Conservation (phyloP, 2,888 invertebrate species). For the Meganola albula region DNA sequence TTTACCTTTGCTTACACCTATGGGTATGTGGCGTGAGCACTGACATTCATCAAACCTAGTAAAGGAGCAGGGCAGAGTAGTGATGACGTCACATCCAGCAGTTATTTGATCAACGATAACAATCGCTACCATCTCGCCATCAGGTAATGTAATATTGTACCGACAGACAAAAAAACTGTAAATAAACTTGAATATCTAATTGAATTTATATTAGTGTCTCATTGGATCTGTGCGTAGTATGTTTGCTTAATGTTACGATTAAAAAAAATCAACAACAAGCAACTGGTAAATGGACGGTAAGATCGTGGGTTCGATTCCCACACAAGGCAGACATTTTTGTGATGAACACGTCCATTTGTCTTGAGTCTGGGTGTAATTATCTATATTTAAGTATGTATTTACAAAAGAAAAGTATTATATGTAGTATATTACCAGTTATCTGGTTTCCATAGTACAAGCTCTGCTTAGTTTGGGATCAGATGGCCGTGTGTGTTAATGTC, state of each 20-base stretch:
- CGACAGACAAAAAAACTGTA: conserved; percentile 23
- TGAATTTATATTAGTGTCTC: not conserved
- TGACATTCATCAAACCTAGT: conserved; percentile 27
- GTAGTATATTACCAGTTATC: too few species aligned
- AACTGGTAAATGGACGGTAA: not conserved
- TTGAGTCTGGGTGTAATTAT: not conserved
- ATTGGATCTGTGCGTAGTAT: too few species aligned
- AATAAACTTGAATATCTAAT: not conserved
- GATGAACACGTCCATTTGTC: too few species aligned
- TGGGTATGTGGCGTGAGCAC: too few species aligned
- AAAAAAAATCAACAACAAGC: too few species aligned
- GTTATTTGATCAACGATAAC: conserved; percentile 57
- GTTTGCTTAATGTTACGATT: too few species aligned
- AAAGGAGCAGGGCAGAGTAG: conserved; percentile 22
- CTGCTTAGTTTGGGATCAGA: too few species aligned
- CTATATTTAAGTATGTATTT: too few species aligned
- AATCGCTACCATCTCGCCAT: conserved; percentile 47
- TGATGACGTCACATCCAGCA: conserved; percentile 30
- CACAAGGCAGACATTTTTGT: not conserved
- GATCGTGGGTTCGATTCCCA: not conserved
- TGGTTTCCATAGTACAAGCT: too few species aligned
- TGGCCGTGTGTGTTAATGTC: too few species aligned
- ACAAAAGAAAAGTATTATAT: too few species aligned
- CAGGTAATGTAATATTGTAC: conserved; percentile 38
- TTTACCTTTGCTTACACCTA: too few species aligned